phyloP scores from a whole-genome alignment of 35 echinoderm and acorn worm genomes.

The Heliocidaris erythrogramma region DNA sequence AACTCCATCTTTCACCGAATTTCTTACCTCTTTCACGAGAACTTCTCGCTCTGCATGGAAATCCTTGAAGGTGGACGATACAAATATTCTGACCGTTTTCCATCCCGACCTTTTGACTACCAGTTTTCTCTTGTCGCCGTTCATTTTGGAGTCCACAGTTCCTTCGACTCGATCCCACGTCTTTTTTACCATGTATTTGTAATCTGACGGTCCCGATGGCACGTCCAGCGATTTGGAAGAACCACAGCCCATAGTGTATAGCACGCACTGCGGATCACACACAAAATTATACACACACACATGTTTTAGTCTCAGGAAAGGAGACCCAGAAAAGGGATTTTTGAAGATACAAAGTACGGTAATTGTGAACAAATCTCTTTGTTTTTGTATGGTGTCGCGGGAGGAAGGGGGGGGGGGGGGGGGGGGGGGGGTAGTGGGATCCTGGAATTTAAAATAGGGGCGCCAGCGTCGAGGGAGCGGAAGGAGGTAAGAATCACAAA shows the following conservation, averaged over 20 bases:
- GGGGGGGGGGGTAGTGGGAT: no score
- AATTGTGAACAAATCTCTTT: no score
- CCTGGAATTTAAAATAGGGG: no score
- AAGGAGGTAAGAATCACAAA: no score
- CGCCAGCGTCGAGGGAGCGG: no score
- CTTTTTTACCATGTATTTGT: conserved; percentile 81
- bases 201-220: conserved; percentile 73
- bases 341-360: no score
- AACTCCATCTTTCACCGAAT: no score
- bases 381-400: no score
- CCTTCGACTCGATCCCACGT: conserved; percentile 84
- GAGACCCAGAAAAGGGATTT: not conserved
- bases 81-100: conserved; percentile 96
- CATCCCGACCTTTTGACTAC: conserved; percentile 89
- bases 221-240: conserved; percentile 76
- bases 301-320: not conserved
- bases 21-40: conserved; percentile 92
- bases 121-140: conserved; percentile 54
- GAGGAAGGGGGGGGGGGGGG: no score
- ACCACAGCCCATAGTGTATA: conserved; percentile 89
- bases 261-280: not conserved
- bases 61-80: conserved; percentile 96
- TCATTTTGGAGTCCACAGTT: conserved; percentile 53
- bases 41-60: conserved; percentile 95
- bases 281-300: not conserved